Evolutionary conservation across 1,140 invertebrate species (phyloP).

Genomic region (Marisa cornuarietis): DNA sequence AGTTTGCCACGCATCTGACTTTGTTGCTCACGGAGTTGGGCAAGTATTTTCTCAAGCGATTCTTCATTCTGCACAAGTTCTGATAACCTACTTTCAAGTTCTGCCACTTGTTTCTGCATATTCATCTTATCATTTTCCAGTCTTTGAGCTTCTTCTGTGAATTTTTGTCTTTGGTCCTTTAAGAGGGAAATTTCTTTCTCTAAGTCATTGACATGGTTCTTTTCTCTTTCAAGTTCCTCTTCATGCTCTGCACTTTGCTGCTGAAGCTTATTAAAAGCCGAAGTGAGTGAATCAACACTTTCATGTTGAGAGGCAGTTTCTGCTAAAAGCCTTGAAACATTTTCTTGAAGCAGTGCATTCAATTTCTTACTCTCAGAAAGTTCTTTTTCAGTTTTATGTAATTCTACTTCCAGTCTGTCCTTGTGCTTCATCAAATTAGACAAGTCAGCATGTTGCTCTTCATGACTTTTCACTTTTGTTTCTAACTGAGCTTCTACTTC

Average conservation of each 20-base stretch:
- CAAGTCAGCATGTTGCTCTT: not conserved
- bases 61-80: constrained; percentile 17
- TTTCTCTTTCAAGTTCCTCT: constrained; percentile 25
- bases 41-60: not conserved
- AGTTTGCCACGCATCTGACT: constrained; percentile 20
- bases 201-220: constrained; percentile 27
- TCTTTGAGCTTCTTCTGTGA: not conserved
- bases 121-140: not conserved
- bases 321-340: not conserved
- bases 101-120: not conserved
- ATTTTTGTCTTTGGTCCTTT: constrained; percentile 9
- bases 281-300: not conserved
- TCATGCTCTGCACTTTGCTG: constrained; percentile 21
- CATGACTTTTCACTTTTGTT: not conserved
- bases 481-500: constrained; percentile 13
- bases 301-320: not conserved
- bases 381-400: not conserved
- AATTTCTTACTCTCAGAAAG: not conserved
- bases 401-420: not conserved
- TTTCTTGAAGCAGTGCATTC: constrained; percentile 9
- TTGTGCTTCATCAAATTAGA: not conserved
- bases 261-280: not conserved
- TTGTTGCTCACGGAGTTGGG: constrained; percentile 6
- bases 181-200: constrained; percentile 28
- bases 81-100: constrained; percentile 7